These are phyloP conservation scores for Crypturellus tataupa DNA, from an alignment of 2,797 vertebrate species.

Conservation along the genomic window DNA sequence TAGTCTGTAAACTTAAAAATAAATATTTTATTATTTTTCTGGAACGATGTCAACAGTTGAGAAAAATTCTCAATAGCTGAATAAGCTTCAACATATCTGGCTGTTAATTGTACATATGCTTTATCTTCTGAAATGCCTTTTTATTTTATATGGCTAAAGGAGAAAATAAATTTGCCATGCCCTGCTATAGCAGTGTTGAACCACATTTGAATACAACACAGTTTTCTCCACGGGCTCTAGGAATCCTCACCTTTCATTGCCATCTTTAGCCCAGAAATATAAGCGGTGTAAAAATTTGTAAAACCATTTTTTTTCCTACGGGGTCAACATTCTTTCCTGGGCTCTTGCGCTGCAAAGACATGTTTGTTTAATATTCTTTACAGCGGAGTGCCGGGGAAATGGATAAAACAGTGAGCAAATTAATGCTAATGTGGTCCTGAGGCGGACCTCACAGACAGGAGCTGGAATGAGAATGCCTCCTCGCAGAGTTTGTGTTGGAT, in stretches of 20 bases:
- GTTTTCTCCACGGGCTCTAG: background rate
- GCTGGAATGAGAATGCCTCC: constrained; percentile 55
- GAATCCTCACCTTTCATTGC: background rate
- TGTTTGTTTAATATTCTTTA: constrained; percentile 64
- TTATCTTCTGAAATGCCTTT: constrained; percentile 17
- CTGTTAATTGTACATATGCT: background rate
- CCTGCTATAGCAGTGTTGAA: background rate
- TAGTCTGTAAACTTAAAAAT: background rate
- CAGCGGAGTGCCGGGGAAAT: constrained; percentile 56
- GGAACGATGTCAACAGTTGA: background rate
- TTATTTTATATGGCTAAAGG: background rate
- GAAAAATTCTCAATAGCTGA: background rate
- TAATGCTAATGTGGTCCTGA: constrained; percentile 49
- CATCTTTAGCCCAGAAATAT: background rate
- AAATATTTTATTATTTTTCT: constrained; percentile 14
- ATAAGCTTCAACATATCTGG: background rate
- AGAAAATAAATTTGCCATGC: background rate
- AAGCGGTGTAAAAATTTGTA: constrained; percentile 21
- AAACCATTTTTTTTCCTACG: background rate
- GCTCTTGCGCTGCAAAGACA: constrained; percentile 20
- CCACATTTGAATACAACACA: no score
- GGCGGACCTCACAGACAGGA: constrained; percentile 59
- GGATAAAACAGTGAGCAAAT: constrained; percentile 51
- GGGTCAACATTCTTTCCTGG: constrained; percentile 36
- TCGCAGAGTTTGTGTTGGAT: constrained; percentile 47